Evolutionary conservation across 2,113 vertebrate species (phyloP).

Genomic region (Mixornis gularis): DNA sequence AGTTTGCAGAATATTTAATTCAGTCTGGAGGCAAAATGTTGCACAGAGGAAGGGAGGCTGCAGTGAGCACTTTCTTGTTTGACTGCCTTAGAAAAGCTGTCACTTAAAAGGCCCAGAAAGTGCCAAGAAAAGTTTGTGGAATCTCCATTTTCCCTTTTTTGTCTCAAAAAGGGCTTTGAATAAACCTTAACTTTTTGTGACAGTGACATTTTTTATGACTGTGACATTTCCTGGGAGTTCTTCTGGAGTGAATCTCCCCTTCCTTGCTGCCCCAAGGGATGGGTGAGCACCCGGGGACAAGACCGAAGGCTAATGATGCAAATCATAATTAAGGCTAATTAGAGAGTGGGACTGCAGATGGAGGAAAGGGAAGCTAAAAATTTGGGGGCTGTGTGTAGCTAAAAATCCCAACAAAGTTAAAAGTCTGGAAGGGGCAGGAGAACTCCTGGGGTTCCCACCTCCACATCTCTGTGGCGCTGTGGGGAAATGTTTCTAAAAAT

Average conservation of each 20-base stretch:
- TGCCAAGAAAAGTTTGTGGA: background rate
- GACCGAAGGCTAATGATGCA: background rate
- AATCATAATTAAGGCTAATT: background rate
- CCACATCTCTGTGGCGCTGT: too few species aligned
- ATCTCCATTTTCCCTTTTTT: background rate
- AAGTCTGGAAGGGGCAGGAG: background rate
- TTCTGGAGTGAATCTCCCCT: background rate
- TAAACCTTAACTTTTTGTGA: background rate
- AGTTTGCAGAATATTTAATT: background rate
- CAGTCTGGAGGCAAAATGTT: background rate
- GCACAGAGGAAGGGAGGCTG: background rate
- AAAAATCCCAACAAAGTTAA: background rate
- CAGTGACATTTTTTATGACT: background rate
- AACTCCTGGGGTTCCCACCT: background rate
- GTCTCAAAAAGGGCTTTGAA: background rate
- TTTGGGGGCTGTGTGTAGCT: fast-evolving
- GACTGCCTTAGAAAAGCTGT: background rate
- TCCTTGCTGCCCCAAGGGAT: background rate
- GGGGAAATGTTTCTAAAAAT: background rate
- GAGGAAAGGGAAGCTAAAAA: background rate
- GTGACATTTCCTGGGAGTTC: background rate
- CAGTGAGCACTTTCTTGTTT: background rate
- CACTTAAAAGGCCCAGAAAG: conserved; percentile 2
- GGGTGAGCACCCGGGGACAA: background rate
- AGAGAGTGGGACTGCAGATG: background rate